Evolutionary conservation across 2,888 invertebrate species (phyloP).

Genomic region (Agriopis aurantiaria): DNA sequence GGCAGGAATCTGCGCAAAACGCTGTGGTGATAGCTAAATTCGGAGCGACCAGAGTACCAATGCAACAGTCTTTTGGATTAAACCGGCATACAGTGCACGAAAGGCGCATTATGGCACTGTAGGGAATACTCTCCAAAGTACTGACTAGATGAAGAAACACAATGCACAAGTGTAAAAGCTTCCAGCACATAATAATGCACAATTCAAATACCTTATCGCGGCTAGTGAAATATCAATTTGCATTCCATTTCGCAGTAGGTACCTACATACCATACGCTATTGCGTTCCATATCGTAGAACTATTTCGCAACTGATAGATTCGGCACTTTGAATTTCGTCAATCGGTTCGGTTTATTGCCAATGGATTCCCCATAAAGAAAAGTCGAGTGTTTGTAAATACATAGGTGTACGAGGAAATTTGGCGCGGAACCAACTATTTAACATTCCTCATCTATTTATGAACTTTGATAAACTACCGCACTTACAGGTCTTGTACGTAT

Average conservation of each 20-base stretch:
- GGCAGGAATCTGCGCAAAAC: constrained; percentile 63
- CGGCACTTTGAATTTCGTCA: not conserved
- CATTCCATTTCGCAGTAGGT: constrained; percentile 13
- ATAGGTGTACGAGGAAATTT: constrained; percentile 6
- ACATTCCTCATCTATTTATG: constrained; percentile 23
- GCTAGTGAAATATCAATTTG: constrained; percentile 19
- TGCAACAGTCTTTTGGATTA: constrained; percentile 53
- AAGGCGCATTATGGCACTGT: constrained; percentile 55
- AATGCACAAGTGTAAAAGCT: constrained; percentile 13
- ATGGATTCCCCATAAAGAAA: constrained; percentile 16
- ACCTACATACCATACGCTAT: too few relatives aligned
- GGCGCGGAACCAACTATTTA: constrained; percentile 17
- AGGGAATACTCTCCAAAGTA: constrained; percentile 43
- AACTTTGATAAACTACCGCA: not conserved
- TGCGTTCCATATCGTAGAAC: constrained; percentile 15
- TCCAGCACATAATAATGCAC: constrained; percentile 29
- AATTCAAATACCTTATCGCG: constrained; percentile 31
- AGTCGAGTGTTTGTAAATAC: constrained; percentile 29
- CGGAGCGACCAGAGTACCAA: constrained; percentile 60
- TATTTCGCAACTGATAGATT: constrained; percentile 19
- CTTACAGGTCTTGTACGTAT: not conserved
- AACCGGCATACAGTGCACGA: constrained; percentile 51
- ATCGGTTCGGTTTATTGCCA: constrained; percentile 7
- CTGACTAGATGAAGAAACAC: constrained; percentile 31
- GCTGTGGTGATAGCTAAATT: constrained; percentile 62